Evolutionary conservation across 92 coral and sea anemone genomes (phyloP), one percentile per base, ranked within the genome.

Genomic region (Heteractis magnifica): DNA sequence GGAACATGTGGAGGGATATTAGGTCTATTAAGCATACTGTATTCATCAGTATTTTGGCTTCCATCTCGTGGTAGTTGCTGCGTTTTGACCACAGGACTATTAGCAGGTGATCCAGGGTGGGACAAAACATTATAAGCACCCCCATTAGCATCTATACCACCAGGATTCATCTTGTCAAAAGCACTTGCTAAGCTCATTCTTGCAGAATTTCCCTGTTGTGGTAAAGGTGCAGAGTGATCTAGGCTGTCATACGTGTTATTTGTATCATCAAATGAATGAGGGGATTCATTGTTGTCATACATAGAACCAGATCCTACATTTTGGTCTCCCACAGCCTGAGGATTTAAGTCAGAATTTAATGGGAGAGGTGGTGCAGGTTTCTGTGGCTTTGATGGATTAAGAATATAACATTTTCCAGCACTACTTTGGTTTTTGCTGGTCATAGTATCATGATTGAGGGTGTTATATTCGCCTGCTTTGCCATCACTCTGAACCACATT

Each of bases 1-100:
- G 88, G 83, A 23, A 19, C 18, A 12, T 85, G 88, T 23, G 77
- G 55, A 23, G 87, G 56, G 1, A 49, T 71, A 41, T 82, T 74
- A 19, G 81, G 18, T 71, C 88, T 51, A 71, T 86, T 90, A 26
- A 89, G 53, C 12, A 84, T 82, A 65, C 88, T 86, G 80, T 89
- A 86, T 10, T 77, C 78, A 48, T 81, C 87, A 56, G 34, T 75
- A 70, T 68, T 75, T 75, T 59, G 79, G 62, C 26, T 52, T 53
- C 41, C 78, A 55, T 8, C 79, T 18, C 3, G 65, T 34, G 55
- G 60, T 18, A 8, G 26, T 8, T n/a, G 73, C 19, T 77, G 82
- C 11, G 20, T 48, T 60, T 82, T 56, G 14, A 20, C 5, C 5
- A 14, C 75, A 18, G 86, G 72, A 23, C 71, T 68, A 20, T 83